Percentiles rank a stretch among this genome's conserved stretches.
Evolutionary conservation across 2,797 vertebrate species (phyloP).

Genomic region (Dryobates pubescens): DNA sequence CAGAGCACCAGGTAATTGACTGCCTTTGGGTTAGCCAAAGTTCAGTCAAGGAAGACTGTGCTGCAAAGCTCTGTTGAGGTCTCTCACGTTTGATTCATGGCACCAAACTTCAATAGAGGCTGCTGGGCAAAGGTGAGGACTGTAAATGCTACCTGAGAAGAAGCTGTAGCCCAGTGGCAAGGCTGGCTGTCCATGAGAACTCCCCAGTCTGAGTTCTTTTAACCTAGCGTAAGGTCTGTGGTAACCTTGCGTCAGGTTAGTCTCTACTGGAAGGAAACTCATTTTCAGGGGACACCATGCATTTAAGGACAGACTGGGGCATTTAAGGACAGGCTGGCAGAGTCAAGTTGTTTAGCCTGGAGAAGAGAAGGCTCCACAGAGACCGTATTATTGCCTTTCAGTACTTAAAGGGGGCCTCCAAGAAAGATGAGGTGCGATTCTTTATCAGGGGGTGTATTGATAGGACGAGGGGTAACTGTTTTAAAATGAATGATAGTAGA

Average conservation of each 20-base stretch:
- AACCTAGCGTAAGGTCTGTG: fast-evolving
- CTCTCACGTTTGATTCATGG: neutral
- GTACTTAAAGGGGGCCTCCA: neutral
- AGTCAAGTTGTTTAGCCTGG: neutral
- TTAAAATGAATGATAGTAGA: neutral
- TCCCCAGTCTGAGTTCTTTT: neutral
- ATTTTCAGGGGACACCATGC: neutral
- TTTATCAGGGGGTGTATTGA: too few relatives aligned
- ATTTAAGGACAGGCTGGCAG: too few relatives aligned
- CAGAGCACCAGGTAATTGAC: neutral
- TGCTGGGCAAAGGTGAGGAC: neutral
- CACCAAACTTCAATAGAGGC: neutral
- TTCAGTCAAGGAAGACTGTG: neutral
- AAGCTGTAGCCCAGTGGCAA: neutral
- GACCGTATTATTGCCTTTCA: neutral
- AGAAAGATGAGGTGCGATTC: neutral
- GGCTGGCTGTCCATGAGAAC: neutral
- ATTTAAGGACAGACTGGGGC: neutral
- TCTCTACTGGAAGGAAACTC: neutral
- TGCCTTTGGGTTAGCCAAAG: slow-evolving; percentile 14
- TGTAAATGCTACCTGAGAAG: neutral
- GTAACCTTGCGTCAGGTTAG: neutral
- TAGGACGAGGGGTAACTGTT: neutral
- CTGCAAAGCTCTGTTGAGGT: neutral
- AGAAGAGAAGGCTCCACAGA: neutral